phyloP scores from a whole-genome alignment of 1,140 invertebrate species.

The Bombus confusus region DNA sequence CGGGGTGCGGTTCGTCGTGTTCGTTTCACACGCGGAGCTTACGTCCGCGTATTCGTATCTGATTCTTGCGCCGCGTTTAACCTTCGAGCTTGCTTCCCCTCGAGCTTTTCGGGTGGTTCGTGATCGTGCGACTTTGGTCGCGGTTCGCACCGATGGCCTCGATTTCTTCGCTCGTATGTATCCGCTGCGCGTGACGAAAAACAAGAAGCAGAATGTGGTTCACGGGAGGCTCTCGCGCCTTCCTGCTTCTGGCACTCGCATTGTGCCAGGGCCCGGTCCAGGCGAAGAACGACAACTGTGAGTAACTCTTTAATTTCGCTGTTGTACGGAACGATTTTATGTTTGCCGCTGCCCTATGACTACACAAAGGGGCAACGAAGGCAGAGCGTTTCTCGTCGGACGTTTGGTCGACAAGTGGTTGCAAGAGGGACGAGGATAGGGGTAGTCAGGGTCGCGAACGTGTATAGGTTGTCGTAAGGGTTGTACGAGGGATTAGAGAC shows the following conservation, averaged over 20 bases:
- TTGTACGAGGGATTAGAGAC: background rate
- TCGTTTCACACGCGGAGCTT: background rate
- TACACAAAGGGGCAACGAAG: too few relatives aligned
- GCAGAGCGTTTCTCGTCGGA: background rate
- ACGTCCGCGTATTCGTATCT: background rate
- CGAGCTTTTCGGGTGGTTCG: background rate
- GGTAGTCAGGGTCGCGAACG: background rate
- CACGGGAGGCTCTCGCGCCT: slow-evolving; percentile 33
- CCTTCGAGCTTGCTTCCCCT: too few relatives aligned
- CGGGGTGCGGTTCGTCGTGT: slow-evolving; percentile 59
- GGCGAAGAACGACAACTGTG: slow-evolving; percentile 64
- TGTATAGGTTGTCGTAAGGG: background rate
- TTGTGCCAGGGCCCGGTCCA: slow-evolving; percentile 48
- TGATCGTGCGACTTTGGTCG: background rate
- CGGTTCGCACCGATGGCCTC: background rate
- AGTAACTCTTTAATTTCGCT: slow-evolving; percentile 13
- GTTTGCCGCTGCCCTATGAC: background rate
- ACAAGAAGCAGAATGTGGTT: slow-evolving; percentile 43
- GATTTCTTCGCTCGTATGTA: background rate
- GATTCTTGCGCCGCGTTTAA: background rate
- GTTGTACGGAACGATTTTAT: background rate
- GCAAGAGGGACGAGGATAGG: background rate
- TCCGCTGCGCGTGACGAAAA: slow-evolving; percentile 46
- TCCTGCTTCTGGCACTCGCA: slow-evolving; percentile 57
- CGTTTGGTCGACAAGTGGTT: slow-evolving; percentile 39